phyloP scores from a whole-genome alignment of 2,797 vertebrate genomes.

The Podargus strigoides region DNA sequence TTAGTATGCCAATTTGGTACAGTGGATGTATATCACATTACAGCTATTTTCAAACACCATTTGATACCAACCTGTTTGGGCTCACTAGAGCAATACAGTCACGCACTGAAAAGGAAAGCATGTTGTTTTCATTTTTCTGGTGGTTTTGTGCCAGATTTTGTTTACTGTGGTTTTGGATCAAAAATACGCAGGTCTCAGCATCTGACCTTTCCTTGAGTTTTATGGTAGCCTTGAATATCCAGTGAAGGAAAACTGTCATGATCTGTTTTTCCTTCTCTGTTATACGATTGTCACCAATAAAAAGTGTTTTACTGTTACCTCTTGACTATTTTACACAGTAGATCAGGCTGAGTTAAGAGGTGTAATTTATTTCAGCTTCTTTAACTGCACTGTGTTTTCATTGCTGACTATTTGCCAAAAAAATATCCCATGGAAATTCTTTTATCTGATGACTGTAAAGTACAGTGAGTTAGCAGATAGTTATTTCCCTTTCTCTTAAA shows the following conservation, averaged over 20 bases:
- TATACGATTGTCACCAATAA: background rate
- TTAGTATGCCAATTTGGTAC: background rate
- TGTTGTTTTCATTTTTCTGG: background rate
- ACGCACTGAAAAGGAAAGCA: background rate
- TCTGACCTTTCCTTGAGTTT: background rate
- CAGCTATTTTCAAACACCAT: background rate
- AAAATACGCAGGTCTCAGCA: background rate
- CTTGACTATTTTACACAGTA: constrained; percentile 31
- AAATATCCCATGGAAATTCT: constrained; percentile 41
- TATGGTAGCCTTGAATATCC: background rate
- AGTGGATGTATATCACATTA: background rate
- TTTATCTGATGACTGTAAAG: constrained; percentile 53
- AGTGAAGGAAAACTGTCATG: background rate
- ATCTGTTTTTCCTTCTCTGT: background rate
- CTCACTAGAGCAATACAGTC: background rate
- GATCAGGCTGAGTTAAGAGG: constrained; percentile 15
- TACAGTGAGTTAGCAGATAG: constrained; percentile 25
- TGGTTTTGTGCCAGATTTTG: background rate
- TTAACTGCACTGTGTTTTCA: constrained; percentile 7
- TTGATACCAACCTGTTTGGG: background rate
- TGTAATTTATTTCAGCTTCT: constrained; percentile 43
- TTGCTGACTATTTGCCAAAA: constrained; percentile 44
- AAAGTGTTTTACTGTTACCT: constrained; percentile 12
- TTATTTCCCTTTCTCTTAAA: constrained; percentile 52
- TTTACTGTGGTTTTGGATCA: background rate